Evolutionary conservation across 2,797 vertebrate genomes (phyloP), one percentile per base, ranked within the genome.

Genomic region (Argentina silus): DNA sequence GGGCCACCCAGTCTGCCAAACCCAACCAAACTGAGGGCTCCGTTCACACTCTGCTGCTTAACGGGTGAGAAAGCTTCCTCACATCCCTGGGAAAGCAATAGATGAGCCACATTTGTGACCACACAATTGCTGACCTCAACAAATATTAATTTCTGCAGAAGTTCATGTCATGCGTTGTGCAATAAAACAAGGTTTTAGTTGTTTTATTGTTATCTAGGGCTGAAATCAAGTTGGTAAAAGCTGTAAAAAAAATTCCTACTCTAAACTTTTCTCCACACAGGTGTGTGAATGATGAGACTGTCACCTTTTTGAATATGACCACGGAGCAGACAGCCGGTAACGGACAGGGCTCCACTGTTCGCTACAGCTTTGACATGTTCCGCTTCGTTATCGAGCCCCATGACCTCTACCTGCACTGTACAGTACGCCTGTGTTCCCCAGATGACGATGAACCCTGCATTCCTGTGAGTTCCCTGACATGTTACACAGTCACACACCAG

Each of bases 301-400:
- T 91, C 0, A 69, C 71, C 19, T 93, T 95, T 73, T 60, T 80
- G 0, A 81, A 84, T 0, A 3, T 12, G n/a, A 86, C 55, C 0
- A 9, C 7, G 0, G 59, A 14, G n/a, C 17, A 67, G 1, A 50
- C 6, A 0, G 77, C 45, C 1, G 19, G 2, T 0, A 93, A 93
- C 0, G 93, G 92, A 0, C 75, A 63, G 2, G 76, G 80, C 6
- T 81, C 91, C 7, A 74, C 73, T 0, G 27, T 92, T 3, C 92
- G 81, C 53, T 95, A 85, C 85, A 91, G 88, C 65, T 95, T 94
- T 8, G 85, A 88, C 64, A 93, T 95, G 92, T 94, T 95, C 55
- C 90, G 88, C 48, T 94, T 95, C 75, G 72, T 70, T 0, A 0
- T 45, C 0, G 85, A 86, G 0, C 90, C 92, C 0, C 72, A 84